These are phyloP conservation scores for Cercopithecus petaurista DNA, from an alignment of 2,797 vertebrate genomes.

Conservation along the genomic window DNA sequence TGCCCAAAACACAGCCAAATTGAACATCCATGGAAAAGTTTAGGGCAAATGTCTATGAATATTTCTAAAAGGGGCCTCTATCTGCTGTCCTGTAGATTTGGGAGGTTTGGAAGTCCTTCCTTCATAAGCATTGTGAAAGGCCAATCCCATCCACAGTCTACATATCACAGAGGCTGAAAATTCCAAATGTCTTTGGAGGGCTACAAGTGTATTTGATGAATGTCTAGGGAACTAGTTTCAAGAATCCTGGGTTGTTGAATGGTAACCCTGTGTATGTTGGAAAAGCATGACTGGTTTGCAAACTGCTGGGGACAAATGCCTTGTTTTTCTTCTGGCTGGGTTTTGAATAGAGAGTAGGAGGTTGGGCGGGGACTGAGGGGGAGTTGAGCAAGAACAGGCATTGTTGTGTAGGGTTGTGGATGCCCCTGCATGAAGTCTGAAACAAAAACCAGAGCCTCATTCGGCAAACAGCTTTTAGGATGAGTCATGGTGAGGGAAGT, in stretches of 20 bases:
- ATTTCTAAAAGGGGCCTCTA: neutral
- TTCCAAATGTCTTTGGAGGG: conserved; percentile 34
- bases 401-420: conserved; percentile 68
- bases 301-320: conserved; percentile 70
- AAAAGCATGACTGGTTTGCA: conserved; percentile 70
- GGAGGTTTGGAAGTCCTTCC: neutral
- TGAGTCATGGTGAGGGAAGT: conserved; percentile 69
- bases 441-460: conserved; percentile 71
- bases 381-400: conserved; percentile 74
- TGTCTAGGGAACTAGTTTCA: conserved; percentile 43
- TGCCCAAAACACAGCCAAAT: conserved; percentile 22
- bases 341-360: conserved; percentile 77
- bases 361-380: conserved; percentile 70
- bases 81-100: conserved; percentile 21
- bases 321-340: conserved; percentile 72
- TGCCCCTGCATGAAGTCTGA: conserved; percentile 61
- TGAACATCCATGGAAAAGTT: neutral
- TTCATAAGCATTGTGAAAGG: conserved; percentile 14
- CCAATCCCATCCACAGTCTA: conserved; percentile 3
- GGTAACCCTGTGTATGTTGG: conserved; percentile 58
- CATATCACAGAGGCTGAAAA: conserved; percentile 22
- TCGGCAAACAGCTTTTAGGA: conserved; percentile 62
- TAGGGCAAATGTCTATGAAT: neutral
- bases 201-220: conserved; percentile 54
- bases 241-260: conserved; percentile 58